These are phyloP conservation scores for Hybognathus amarus DNA, from an alignment of 2,797 vertebrate species.

Conservation along the genomic window DNA sequence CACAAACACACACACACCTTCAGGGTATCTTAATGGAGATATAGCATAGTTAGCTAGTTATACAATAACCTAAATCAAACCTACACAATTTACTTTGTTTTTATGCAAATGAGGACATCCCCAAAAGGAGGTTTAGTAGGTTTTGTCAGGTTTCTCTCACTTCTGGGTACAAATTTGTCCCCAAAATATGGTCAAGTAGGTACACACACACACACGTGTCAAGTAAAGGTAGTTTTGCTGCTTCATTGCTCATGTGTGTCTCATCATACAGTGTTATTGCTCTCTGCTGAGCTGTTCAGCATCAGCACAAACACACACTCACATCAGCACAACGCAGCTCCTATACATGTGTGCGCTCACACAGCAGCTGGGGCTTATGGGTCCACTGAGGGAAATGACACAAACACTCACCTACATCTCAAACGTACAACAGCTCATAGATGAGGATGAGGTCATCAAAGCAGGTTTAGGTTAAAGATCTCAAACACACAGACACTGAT, in stretches of 20 bases:
- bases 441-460: neutral
- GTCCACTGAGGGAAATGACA: slow-evolving; percentile 1
- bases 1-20: too few species aligned
- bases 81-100: neutral
- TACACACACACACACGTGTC: slow-evolving; percentile 47
- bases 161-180: neutral
- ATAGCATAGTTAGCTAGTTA: too few species aligned
- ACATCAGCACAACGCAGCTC: slow-evolving; percentile 50
- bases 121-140: neutral
- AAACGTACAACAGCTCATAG: neutral
- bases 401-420: neutral
- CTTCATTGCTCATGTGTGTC: slow-evolving; percentile 52
- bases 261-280: slow-evolving; percentile 75
- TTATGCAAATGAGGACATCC: neutral
- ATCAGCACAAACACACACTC: slow-evolving; percentile 63
- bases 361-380: slow-evolving; percentile 18
- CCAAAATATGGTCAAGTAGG: too few species aligned
- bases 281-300: slow-evolving; percentile 74
- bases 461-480: neutral
- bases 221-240: slow-evolving; percentile 18
- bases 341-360: slow-evolving; percentile 52
- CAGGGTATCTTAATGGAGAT: too few species aligned
- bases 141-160: neutral
- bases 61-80: too few species aligned
- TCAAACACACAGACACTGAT: neutral